A percentile compares a stretch with the other conserved stretches of the same genome.
Conservation (phyloP, 2,888 invertebrate species). For the Eutolmus rufibarbis region DNA sequence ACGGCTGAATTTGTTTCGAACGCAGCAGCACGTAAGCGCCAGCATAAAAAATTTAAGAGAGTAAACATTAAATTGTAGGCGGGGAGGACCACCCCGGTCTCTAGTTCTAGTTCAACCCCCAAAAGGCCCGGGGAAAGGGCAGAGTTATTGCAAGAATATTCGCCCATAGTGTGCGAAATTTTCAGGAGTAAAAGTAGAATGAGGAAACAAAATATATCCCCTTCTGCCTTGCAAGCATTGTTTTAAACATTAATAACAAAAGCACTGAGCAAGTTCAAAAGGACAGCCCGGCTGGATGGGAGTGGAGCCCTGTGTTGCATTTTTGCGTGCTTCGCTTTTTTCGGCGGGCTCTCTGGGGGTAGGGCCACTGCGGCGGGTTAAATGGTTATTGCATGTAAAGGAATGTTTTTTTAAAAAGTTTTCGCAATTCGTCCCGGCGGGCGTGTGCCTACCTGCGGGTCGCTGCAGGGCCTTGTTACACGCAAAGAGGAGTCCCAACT, state of each 20-base stretch:
- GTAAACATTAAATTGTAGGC: not conserved
- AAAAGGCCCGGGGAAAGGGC: not conserved
- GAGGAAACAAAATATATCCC: not conserved
- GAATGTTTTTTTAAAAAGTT: not conserved
- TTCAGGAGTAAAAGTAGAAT: not conserved
- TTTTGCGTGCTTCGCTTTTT: not conserved
- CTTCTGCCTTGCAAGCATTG: not conserved
- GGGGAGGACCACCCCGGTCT: not conserved
- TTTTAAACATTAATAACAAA: not conserved
- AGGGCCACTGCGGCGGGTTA: not conserved
- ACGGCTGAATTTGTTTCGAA: not conserved
- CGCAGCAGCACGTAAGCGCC: conserved; percentile 1
- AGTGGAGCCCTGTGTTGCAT: not conserved
- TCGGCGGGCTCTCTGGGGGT: not conserved
- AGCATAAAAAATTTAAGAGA: not conserved
- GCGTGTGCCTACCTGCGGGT: not conserved
- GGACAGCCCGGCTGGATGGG: not conserved
- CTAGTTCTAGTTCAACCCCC: not conserved
- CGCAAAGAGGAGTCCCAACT: not conserved
- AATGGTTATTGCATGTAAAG: not conserved
- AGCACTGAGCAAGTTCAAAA: not conserved
- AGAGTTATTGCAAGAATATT: not conserved
- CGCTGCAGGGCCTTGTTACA: not conserved
- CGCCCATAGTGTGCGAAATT: not conserved
- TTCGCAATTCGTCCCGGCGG: not conserved